These are phyloP conservation scores for Pogonus chalceus DNA, from an alignment of 1,140 invertebrate genomes.

Conservation along the genomic window DNA sequence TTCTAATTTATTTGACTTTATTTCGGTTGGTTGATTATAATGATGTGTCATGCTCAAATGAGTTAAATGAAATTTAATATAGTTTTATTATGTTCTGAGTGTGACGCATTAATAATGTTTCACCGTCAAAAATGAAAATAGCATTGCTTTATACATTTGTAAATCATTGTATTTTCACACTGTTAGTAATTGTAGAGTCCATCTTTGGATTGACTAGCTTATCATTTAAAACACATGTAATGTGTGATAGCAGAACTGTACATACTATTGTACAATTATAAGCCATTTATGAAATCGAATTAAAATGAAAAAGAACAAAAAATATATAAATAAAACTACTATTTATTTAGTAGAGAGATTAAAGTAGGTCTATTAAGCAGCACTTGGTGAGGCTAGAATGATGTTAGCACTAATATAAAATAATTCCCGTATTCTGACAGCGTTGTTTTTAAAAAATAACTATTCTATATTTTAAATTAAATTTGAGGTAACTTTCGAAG, in stretches of 20 bases:
- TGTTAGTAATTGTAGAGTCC: neutral
- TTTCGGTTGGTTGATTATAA: no score
- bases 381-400: neutral
- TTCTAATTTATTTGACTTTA: no score
- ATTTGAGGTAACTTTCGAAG: no score
- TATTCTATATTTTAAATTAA: no score
- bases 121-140: neutral
- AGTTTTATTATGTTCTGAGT: no score
- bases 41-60: no score
- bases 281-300: neutral
- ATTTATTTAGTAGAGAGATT: neutral
- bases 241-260: neutral
- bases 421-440: neutral
- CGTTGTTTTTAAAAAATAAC: neutral
- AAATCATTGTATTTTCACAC: neutral
- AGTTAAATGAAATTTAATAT: no score
- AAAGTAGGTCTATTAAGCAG: neutral
- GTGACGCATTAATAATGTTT: neutral
- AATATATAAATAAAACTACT: no score
- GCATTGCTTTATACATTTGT: neutral
- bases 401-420: neutral
- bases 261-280: neutral
- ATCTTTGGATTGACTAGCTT: neutral
- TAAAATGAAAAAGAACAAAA: neutral
- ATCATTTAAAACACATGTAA: neutral